Base-by-base conservation (phyloP, 2,888 invertebrate genomes). In the Zonitis immaculata region DNA sequence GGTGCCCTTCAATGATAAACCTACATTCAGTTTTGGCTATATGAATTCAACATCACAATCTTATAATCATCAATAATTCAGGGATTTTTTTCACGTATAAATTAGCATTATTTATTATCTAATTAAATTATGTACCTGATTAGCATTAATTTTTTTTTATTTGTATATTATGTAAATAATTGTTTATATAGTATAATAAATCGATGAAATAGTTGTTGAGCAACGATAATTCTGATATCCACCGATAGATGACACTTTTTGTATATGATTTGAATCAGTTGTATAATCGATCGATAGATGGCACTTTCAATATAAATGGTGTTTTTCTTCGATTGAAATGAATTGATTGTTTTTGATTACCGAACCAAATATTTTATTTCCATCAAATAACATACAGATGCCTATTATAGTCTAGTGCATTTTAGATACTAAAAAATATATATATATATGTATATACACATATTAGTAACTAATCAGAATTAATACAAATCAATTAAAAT, bases 311-410 rank as follows among this genome's bases (percentile, higher is more conserved):
- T 39, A 39, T 11, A 16, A 11, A 8, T 39, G 18, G 14, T 14
- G 18, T 39, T 14, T 39, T 16, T 16, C 8, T 39, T 16, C n/a
- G n/a, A n/a, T 39, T 39, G 18, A 5, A 42, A 44, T 16, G 7
- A 27, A 25, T 30, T 22, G 6, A 46, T 20, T 1, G 11, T 11
- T 6, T n/a, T 12, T 26, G 11, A 20, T 14, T 61, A 58, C 65
- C 65, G 65, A 66, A 63, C 64, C 66, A 65, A 65, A 64, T 61
- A 62, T 61, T 63, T 65, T 65, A 65, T 62, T 66, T 65, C 65
- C 63, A 65, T 66, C 59, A 60, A 62, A 51, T 51, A 59, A 64
- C 59, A 60, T 64, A 65, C 53, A 55, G 18, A 18, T 44, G 49
- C 35, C 32, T 43, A 46, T 52, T 55, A 54, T 30, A 44, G 44